Evolutionary conservation across 1,140 invertebrate genomes (phyloP), one percentile per base, ranked within the genome.

Genomic region (Mycetomoellerius zeteki): DNA sequence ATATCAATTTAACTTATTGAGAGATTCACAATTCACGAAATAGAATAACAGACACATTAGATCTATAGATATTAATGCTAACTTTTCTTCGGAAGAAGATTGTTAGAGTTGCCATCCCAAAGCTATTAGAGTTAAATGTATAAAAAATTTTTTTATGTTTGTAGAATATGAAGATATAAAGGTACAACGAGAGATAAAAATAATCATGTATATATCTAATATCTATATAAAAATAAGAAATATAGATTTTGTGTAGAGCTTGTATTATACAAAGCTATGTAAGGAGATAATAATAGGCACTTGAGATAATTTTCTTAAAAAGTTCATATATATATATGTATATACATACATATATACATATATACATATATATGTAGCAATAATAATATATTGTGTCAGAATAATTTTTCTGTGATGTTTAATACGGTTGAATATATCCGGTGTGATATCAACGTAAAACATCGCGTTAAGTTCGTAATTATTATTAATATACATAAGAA

Each of bases 101-200:
- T 33, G 60, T 67, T 85, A 64, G 47, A 77, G 27, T 81, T 12
- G 43, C 73, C 33, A 84, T 84, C 77, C 37, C 64, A 90, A 77
- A 82, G 56, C 60, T 47, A 30, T 78, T 90, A 87, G 67, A 43
- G 50, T 76, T 89, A 85, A 76, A 77, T 90, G 69, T 85, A 90
- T 73, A 88, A 86, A 88, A n/a, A 90, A 76, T 80, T 73, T 86
- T 86, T 88, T 30, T 90, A 85, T 88, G 84, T 88, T 88, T 75
- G 81, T 90, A 89, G 77, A 87, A 47, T 90, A 71, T 47, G 16
- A 67, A 67, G 10, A 82, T 85, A 82, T 86, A 82, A 89, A 88
- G 24, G 50, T 88, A 88, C 86, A 88, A 90, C 75, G 82, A 90
- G 76, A 85, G 85, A 84, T 64, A 43, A 43, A 65, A 65, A 78